Conservation (phyloP, 1,140 invertebrate species). For the Planococcus citri region DNA sequence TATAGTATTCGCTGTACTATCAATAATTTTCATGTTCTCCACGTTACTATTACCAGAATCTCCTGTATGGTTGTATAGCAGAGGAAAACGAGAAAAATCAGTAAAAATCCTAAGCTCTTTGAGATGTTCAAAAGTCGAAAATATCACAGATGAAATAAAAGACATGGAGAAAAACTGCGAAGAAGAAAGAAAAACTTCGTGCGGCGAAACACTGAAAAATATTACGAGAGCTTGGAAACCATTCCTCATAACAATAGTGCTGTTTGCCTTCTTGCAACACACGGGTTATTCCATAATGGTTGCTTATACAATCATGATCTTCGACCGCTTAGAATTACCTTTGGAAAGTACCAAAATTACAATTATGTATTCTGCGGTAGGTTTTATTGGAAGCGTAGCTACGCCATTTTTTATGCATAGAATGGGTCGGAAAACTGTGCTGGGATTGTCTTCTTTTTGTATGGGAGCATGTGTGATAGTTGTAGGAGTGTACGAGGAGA, state of each 20-base stretch:
- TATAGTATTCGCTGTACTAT: constrained; percentile 39
- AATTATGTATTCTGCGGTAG: not conserved
- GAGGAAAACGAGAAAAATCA: constrained; percentile 28
- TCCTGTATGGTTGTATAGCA: constrained; percentile 38
- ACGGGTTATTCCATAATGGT: not conserved
- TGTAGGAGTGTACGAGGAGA: constrained; percentile 9
- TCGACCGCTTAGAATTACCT: not conserved
- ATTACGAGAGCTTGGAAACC: not conserved
- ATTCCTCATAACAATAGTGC: not conserved
- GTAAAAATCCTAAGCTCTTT: constrained; percentile 26
- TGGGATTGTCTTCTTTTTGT: not conserved
- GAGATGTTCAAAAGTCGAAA: not conserved
- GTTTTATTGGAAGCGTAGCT: not conserved
- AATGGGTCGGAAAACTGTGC: not conserved
- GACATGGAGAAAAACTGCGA: not conserved
- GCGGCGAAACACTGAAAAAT: not conserved
- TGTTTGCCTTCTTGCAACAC: not conserved
- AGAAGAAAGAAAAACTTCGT: not conserved
- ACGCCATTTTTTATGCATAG: not conserved
- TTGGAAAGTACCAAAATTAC: not conserved
- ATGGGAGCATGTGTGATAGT: not conserved
- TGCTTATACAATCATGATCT: not conserved
- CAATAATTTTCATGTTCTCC: constrained; percentile 29
- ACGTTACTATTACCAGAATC: constrained; percentile 39
- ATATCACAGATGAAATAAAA: constrained; percentile 27